These are phyloP conservation scores for Colaptes auratus DNA, from an alignment of 2,113 vertebrate species.

Conservation along the genomic window DNA sequence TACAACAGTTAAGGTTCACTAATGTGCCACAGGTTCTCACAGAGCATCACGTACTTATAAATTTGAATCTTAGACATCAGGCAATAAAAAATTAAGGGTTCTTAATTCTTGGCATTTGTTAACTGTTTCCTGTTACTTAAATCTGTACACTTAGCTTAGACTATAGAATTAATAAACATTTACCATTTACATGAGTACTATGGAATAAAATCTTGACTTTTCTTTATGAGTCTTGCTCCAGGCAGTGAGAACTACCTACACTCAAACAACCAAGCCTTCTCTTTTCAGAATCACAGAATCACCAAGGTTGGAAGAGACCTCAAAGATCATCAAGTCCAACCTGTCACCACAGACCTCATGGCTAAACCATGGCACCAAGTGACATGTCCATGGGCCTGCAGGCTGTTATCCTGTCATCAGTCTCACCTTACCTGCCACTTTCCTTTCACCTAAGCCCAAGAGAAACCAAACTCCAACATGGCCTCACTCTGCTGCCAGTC, in stretches of 20 bases:
- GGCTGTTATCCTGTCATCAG: background rate
- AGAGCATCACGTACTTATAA: background rate
- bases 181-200: background rate
- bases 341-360: too few species aligned
- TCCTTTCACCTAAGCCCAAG: background rate
- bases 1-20: background rate
- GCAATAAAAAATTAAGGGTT: background rate
- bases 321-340: too few species aligned
- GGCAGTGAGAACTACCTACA: background rate
- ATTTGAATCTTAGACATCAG: background rate
- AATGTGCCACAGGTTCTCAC: background rate
- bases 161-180: background rate
- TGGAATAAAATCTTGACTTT: background rate
- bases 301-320: too few species aligned
- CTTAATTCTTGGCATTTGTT: background rate
- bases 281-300: too few species aligned
- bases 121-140: background rate
- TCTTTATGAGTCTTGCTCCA: background rate
- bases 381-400: accelerated
- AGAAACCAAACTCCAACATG: background rate
- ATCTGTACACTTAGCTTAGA: background rate
- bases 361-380: too few species aligned
- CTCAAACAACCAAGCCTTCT: background rate
- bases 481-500: background rate
- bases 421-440: background rate